Evolutionary conservation across 2,888 invertebrate species (phyloP), one percentile per base, ranked within the genome.

Genomic region (Rhodophaea formosa): DNA sequence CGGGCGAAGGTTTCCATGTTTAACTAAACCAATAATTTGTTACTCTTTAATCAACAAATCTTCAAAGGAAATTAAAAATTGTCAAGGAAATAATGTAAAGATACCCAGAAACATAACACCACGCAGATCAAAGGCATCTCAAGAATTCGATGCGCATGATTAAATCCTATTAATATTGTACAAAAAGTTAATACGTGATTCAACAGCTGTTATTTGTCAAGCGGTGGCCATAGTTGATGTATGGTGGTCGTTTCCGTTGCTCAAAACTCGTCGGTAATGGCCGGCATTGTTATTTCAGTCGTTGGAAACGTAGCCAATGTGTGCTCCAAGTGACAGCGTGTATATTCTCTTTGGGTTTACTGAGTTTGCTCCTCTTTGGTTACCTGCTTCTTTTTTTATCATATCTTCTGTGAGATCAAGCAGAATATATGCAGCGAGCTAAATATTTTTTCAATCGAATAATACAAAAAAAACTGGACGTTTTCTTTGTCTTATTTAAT

Each of bases 201-300:
- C 59, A 62, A 80, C 80, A 79, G 77, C 75, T 79, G 83, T 72
- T 75, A 74, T 76, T 77, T 73, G 73, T 79, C 70, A 74, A 73
- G 72, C 68, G 71, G 71, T 75, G 71, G 79, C 82, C 80, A 82
- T 82, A 79, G 56, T 80, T 84, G 88, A 88, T 79, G 77, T 78
- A 86, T 80, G 74, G 72, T 73, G 69, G 69, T 59, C 71, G 74
- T 80, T 83, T 86, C 85, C 86, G 84, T 75, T 78, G 68, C 73
- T 82, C 75, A 78, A 79, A 80, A 70, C 72, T 72, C 69, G 66
- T 72, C 73, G 72, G 77, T 77, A 77, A 79, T 75, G 77, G 77
- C 69, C 70, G 62, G 78, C 75, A 84, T 88, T 90, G 88, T 90
- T 89, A 87, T 90, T 88, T 87, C 87, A 88, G 89, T 83, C 86